Percentiles rank a stretch among this genome's conserved stretches.
These are phyloP conservation scores for Sylvilagus floridanus DNA, from an alignment of 2,797 vertebrate genomes.

Conservation along the genomic window DNA sequence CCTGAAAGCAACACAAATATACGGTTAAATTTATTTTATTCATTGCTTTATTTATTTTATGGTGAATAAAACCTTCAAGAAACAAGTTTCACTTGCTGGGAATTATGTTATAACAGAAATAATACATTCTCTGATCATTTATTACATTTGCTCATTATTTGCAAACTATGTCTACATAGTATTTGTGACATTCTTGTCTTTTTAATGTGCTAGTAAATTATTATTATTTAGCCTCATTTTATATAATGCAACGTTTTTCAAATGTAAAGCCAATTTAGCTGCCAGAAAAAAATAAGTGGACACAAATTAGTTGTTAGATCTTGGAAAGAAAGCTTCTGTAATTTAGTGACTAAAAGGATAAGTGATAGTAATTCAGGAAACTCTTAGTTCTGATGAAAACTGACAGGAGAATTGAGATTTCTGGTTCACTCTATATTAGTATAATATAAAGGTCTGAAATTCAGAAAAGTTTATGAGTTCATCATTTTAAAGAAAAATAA, in stretches of 20 bases:
- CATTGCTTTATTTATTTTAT: background rate
- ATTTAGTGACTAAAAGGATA: background rate
- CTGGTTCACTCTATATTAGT: background rate
- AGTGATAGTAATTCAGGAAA: background rate
- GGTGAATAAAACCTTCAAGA: background rate
- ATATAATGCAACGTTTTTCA: background rate
- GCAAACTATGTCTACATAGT: background rate
- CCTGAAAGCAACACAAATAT: background rate
- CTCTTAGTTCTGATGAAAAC: background rate
- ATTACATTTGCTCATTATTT: background rate
- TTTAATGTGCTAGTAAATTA: background rate
- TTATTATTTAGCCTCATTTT: background rate
- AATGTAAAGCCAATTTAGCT: background rate
- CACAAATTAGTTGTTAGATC: constrained; percentile 5
- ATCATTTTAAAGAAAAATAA: background rate
- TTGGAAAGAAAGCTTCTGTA: background rate
- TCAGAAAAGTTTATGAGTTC: background rate
- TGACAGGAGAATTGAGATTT: background rate
- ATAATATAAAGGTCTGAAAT: background rate
- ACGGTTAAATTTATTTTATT: background rate
- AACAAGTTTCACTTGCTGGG: background rate
- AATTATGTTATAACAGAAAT: constrained; percentile 17
- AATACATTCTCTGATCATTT: background rate
- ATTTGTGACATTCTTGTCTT: background rate
- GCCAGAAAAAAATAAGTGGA: background rate